Evolutionary conservation across 2,888 invertebrate genomes (phyloP).

Genomic region (Halocaridina rubra): DNA sequence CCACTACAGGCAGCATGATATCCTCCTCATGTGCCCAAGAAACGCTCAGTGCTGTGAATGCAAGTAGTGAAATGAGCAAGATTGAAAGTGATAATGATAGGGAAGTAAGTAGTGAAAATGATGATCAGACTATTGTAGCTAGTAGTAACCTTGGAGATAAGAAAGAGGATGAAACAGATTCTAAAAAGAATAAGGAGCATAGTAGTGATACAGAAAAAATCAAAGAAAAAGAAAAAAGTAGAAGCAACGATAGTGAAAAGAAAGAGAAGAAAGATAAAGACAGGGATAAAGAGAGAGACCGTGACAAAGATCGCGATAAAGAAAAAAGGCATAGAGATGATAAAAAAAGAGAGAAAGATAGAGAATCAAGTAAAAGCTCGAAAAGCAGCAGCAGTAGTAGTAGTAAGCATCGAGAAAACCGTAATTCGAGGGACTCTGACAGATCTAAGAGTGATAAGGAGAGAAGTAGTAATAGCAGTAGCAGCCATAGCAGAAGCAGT

Average conservation of each 20-base stretch:
- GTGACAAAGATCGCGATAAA: neutral
- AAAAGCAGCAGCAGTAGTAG: neutral
- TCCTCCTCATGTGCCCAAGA: too few species aligned
- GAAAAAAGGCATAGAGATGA: conserved; percentile 13
- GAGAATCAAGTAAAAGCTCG: neutral
- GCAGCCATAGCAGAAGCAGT: conserved; percentile 29
- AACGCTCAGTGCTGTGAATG: too few species aligned
- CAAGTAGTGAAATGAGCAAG: neutral
- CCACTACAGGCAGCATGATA: too few species aligned
- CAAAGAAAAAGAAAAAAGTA: conserved; percentile 19
- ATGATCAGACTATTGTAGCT: neutral
- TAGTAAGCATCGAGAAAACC: neutral
- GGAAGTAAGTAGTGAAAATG: conserved; percentile 5
- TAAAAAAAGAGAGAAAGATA: conserved; percentile 28
- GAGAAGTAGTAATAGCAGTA: conserved; percentile 16
- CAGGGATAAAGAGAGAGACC: conserved; percentile 12
- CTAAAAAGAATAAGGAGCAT: neutral
- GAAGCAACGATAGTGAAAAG: neutral
- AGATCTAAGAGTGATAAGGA: conserved; percentile 17
- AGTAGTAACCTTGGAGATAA: neutral
- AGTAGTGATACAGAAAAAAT: neutral
- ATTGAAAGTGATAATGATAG: neutral
- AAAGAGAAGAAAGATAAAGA: conserved; percentile 1
- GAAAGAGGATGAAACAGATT: neutral
- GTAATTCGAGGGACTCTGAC: conserved; percentile 1